Evolutionary conservation across 2,888 invertebrate species (phyloP), one percentile per base, ranked within the genome.

Genomic region (Selenia dentaria): DNA sequence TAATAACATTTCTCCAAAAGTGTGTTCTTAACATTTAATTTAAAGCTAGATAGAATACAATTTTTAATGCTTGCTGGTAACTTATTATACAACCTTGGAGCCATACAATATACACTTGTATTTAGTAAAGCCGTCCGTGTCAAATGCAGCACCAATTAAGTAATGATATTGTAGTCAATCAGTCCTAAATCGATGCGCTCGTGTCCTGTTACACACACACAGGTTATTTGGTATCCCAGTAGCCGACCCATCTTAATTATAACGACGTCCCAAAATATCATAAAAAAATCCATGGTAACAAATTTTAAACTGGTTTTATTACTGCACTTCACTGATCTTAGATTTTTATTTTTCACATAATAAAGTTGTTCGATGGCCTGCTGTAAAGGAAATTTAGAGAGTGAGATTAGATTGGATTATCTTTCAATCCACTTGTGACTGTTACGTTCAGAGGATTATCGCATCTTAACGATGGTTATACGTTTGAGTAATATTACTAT

Each of bases 201-300:
- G 67, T 61, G 74, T 82, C 70, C 64, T 65, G 70, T 80, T 76
- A 71, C 77, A 54, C 8, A 54, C n/a, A n/a, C n/a, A 54, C 56
- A 65, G 62, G 68, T 68, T 61, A 74, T 78, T 75, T 78, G 74
- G 80, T 80, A 79, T 27, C 24, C 26, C 46, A 6, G 46, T 36
- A 47, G 46, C 36, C 32, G 36, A 78, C 62, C 62, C 70, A 72
- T 70, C 67, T 63, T 70, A 68, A 79, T 75, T 65, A 64, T 55
- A 53, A 58, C 51, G 60, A 57, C 59, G 59, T 62, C 61, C 67
- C 65, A 69, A 67, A 72, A 67, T 32, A 41, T 49, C 61, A 52
- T 37, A 61, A 59, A 53, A 62, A 68, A 74, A 72, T 67, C 60
- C 63, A 46, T 55, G 64, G 65, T 61, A 62, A 65, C 57, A 62